Evolutionary conservation across 1,140 invertebrate species (phyloP), one percentile per base, ranked within the genome.

Genomic region (Cydia strobilella): DNA sequence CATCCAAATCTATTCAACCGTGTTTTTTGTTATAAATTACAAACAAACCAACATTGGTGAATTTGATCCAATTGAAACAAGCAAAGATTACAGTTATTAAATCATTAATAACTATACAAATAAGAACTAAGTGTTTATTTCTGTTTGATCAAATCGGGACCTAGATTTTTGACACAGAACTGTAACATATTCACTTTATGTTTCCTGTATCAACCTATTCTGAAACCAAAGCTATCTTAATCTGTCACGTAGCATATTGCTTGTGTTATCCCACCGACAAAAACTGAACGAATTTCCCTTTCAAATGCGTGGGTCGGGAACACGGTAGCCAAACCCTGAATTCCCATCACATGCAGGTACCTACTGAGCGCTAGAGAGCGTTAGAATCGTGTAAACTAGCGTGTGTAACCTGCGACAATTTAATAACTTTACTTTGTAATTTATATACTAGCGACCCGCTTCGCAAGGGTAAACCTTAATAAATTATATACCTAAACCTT

Each of bases 261-360:
- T 25, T 54, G 20, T 59, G 9, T 59, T 59, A 59, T 59, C 54
- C 63, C 25, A 31, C 27, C 25, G 25, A 66, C 63, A 66, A 66
- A 66, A 66, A 66, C 27, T 66, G 25, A 66, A n/a, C 63, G 63
- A 27, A 66, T 66, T 66, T 66, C 63, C 63, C 63, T 66, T 66
- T 66, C 27, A 66, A 35, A 66, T 66, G 27, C 27, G 63, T 35
- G 25, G 63, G 63, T 66, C 23, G 25, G 25, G 63, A 66, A 9
- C 23, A 31, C 12, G 63, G 27, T 3, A 35, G 63, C 63, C 23
- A n/a, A 10, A 20, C 15, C 15, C 13, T 66, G 25, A 10, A 31
- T 35, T 66, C 63, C 9, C 13, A 66, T 35, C 12, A 23, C 63
- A 13, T 18, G 13, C 7, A 27, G 62, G 15, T 20, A 35, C 27